These are phyloP conservation scores for Azemiops feae DNA, from an alignment of 2,113 vertebrate genomes.

Conservation along the genomic window DNA sequence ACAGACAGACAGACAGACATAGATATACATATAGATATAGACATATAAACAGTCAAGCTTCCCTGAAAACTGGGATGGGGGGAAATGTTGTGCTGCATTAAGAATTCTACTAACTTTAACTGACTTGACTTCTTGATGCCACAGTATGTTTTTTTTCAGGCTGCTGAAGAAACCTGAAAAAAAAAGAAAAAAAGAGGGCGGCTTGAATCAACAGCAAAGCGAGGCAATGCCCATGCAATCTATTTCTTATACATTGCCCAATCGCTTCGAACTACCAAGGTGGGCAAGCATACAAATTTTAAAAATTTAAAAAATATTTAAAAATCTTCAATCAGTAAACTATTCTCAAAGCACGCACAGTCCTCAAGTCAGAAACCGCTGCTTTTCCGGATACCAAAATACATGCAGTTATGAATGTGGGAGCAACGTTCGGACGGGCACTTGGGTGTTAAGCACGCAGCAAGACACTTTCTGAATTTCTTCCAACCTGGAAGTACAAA, in stretches of 20 bases:
- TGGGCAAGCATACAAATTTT: background rate
- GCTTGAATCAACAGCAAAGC: background rate
- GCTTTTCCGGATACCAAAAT: background rate
- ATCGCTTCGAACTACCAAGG: fast-evolving
- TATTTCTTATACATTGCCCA: background rate
- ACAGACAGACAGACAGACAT: no score
- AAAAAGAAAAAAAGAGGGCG: background rate
- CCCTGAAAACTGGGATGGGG: background rate
- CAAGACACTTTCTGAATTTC: background rate
- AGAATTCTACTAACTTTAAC: background rate
- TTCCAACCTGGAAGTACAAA: background rate
- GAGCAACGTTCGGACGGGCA: background rate
- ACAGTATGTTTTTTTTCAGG: background rate
- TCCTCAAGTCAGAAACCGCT: background rate
- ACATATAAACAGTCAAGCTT: background rate
- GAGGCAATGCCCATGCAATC: background rate
- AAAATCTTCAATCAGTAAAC: background rate
- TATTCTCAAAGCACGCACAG: background rate
- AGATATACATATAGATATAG: no score
- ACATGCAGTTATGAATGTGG: background rate
- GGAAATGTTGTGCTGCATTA: background rate
- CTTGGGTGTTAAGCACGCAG: background rate
- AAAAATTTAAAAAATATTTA: background rate
- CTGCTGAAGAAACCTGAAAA: background rate
- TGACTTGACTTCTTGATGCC: background rate